Conservation (phyloP, 1,140 invertebrate species). For the Gonioctena quinquepunctata region DNA sequence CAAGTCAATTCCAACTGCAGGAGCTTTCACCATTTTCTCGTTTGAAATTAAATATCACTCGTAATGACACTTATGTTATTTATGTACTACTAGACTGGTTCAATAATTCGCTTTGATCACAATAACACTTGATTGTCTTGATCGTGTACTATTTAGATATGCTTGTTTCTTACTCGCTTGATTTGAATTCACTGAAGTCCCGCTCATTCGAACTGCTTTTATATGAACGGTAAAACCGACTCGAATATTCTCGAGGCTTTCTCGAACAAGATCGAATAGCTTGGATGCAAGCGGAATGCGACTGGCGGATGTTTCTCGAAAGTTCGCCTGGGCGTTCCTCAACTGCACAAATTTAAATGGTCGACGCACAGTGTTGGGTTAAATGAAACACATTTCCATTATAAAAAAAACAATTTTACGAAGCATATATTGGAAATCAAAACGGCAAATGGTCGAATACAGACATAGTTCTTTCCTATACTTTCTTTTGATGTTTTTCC, state of each 20-base stretch:
- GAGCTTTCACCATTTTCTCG: constrained; percentile 41
- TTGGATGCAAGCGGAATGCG: no score
- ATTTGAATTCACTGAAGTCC: constrained; percentile 1
- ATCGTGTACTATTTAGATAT: background rate
- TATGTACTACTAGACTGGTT: no score
- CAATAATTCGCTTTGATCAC: no score
- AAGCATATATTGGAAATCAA: no score
- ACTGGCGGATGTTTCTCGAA: background rate
- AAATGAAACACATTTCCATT: no score
- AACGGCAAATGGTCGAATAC: no score
- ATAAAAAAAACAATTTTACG: no score
- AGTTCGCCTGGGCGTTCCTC: background rate
- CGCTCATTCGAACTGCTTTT: background rate
- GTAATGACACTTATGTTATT: no score
- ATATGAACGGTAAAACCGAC: constrained; percentile 5
- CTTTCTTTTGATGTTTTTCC: no score
- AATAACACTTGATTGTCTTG: background rate
- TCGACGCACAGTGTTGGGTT: no score
- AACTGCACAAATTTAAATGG: background rate
- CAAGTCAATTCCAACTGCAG: constrained; percentile 76
- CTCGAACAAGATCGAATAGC: background rate
- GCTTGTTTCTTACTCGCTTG: background rate
- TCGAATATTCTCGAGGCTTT: constrained; percentile 6
- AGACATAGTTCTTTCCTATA: no score
- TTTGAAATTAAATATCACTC: background rate